Percentiles rank a stretch among this genome's conserved stretches.
Conservation (phyloP, 2,888 invertebrate genomes). For the Sesia bembeciformis region DNA sequence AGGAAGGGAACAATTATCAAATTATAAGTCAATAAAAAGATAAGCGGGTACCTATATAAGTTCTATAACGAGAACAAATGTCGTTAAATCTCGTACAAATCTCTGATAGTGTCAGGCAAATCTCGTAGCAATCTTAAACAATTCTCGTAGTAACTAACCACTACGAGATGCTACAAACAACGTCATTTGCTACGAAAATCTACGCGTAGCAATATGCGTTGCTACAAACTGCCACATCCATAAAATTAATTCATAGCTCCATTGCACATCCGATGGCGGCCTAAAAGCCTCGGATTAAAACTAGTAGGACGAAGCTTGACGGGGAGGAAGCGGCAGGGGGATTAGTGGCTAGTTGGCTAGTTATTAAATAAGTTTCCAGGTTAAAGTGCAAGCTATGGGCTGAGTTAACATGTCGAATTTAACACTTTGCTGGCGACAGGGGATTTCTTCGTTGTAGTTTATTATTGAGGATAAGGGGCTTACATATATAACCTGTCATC, state of each 20-base stretch:
- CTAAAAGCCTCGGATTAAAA: slow-evolving; percentile 7
- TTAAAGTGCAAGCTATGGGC: background rate
- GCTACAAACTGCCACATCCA: background rate
- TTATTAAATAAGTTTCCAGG: slow-evolving; percentile 31
- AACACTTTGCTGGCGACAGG: background rate
- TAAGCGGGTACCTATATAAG: no score
- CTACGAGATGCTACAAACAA: no score
- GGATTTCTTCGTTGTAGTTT: background rate
- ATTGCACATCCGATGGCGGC: background rate
- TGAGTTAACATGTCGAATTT: background rate
- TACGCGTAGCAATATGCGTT: background rate
- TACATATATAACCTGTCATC: no score
- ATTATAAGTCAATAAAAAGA: no score
- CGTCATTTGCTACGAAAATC: no score
- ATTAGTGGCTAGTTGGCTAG: slow-evolving; percentile 11
- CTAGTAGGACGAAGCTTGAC: slow-evolving; percentile 2
- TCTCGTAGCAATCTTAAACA: no score
- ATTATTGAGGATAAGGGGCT: no score
- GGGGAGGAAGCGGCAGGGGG: slow-evolving; percentile 10
- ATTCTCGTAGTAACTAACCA: no score
- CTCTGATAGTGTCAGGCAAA: no score
- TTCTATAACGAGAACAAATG: no score
- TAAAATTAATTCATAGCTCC: background rate
- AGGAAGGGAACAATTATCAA: no score
- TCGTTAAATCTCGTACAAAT: no score